These are phyloP conservation scores for Cetonia aurata DNA, from an alignment of 2,888 invertebrate genomes.

Conservation along the genomic window DNA sequence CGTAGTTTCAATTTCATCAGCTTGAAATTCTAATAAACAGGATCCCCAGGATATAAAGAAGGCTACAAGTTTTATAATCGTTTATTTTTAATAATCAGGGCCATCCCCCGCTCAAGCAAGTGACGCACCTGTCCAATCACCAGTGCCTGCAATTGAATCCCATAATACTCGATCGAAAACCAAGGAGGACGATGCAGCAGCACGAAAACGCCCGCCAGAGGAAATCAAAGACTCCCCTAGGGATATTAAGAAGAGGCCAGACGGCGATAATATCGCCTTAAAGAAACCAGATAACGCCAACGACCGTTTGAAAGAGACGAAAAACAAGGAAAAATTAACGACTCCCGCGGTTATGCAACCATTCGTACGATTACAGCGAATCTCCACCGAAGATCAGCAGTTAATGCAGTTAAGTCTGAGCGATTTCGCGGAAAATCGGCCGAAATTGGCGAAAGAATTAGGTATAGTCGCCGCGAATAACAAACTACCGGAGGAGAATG, in stretches of 20 bases:
- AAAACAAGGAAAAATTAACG: constrained; percentile 28
- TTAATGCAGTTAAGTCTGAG: constrained; percentile 76
- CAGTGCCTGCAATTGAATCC: constrained; percentile 58
- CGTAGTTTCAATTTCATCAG: too few species aligned
- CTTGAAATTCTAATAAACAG: too few species aligned
- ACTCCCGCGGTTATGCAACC: constrained; percentile 68
- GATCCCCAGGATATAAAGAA: too few species aligned
- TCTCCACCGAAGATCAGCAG: constrained; percentile 72
- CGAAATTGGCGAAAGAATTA: constrained; percentile 71
- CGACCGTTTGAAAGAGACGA: constrained; percentile 6
- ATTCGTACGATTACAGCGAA: constrained; percentile 73
- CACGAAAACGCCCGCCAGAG: neutral
- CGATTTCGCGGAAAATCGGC: constrained; percentile 74
- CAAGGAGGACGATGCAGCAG: constrained; percentile 18
- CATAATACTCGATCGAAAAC: constrained; percentile 45
- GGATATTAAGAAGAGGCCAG: constrained; percentile 20
- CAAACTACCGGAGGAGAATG: constrained; percentile 43
- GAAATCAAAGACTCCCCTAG: constrained; percentile 19
- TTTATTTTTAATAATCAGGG: constrained; percentile 58
- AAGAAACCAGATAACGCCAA: too few species aligned
- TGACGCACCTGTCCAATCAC: constrained; percentile 71
- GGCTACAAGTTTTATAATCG: neutral
- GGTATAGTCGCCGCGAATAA: constrained; percentile 66
- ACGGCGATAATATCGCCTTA: neutral
- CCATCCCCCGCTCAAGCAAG: constrained; percentile 76